Evolutionary conservation across 2,888 invertebrate species (phyloP).

Genomic region (Plusia festucae): DNA sequence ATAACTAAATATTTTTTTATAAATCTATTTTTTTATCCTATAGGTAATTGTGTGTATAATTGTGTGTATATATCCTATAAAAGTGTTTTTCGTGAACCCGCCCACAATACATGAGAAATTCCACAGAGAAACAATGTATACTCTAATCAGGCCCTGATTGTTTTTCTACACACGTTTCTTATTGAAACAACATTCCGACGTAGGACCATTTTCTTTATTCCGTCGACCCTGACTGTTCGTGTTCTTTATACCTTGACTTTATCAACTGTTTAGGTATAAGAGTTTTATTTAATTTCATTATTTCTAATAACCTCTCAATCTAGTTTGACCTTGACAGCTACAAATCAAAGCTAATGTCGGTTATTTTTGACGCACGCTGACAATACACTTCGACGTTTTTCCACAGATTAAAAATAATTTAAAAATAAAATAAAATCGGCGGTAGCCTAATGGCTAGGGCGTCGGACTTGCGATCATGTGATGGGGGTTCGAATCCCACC

Average conservation of each 20-base stretch:
- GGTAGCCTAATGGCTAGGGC: too few relatives aligned
- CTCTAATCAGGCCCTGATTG: neutral
- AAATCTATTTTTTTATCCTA: too few relatives aligned
- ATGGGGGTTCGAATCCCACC: too few relatives aligned
- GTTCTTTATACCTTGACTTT: neutral
- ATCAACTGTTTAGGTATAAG: neutral
- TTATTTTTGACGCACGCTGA: neutral
- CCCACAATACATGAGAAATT: neutral
- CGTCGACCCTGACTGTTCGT: neutral
- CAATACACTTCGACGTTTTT: neutral
- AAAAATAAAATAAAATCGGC: too few relatives aligned
- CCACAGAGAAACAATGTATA: neutral
- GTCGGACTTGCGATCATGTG: too few relatives aligned
- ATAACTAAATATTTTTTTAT: too few relatives aligned
- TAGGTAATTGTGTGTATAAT: too few relatives aligned
- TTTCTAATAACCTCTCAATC: neutral
- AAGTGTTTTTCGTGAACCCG: neutral
- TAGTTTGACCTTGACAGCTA: neutral
- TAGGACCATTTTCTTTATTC: constrained; percentile 3
- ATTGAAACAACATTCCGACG: neutral
- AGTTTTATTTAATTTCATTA: neutral
- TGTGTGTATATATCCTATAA: too few relatives aligned
- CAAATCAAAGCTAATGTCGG: neutral
- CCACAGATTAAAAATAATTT: neutral
- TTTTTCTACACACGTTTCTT: constrained; percentile 3